Percentiles rank a stretch among this genome's conserved stretches.
Conservation (phyloP, 2,113 vertebrate genomes). For the Rhipidura dahli region DNA sequence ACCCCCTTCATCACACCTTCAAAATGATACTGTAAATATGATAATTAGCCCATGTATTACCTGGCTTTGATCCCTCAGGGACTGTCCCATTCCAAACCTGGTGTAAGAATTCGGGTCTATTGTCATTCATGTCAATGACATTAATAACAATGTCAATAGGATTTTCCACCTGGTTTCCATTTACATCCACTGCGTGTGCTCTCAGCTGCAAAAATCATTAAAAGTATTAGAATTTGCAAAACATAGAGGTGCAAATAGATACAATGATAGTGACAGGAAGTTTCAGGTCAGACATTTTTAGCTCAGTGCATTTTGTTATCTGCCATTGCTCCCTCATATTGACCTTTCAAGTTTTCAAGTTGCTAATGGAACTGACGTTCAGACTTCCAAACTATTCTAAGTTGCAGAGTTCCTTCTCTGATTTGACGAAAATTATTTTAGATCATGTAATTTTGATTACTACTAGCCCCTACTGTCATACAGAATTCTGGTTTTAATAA, state of each 20-base stretch:
- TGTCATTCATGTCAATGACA: constrained; percentile 99
- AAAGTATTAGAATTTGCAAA: constrained; percentile 49
- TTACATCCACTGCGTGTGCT: constrained; percentile 97
- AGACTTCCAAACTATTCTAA: not conserved
- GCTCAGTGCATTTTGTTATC: not conserved
- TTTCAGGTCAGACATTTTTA: not conserved
- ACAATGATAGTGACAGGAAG: not conserved
- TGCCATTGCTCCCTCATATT: not conserved
- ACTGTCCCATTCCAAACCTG: constrained; percentile 96
- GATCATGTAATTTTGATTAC: not conserved
- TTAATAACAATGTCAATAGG: constrained; percentile 98
- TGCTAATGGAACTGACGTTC: not conserved
- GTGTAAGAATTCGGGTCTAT: constrained; percentile 93
- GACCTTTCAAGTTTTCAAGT: not conserved
- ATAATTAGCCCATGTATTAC: constrained; percentile 65
- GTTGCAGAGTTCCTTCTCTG: not conserved
- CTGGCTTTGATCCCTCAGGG: constrained; percentile 95
- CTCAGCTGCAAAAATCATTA: constrained; percentile 81
- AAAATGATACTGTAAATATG: not conserved
- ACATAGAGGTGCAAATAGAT: not conserved
- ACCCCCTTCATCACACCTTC: not conserved
- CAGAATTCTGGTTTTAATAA: not conserved
- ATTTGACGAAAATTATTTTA: not conserved
- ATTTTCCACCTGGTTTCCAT: constrained; percentile 98
- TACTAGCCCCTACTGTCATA: not conserved